Conservation (phyloP, 2,888 invertebrate genomes). For the Chloroclystis v-ata region DNA sequence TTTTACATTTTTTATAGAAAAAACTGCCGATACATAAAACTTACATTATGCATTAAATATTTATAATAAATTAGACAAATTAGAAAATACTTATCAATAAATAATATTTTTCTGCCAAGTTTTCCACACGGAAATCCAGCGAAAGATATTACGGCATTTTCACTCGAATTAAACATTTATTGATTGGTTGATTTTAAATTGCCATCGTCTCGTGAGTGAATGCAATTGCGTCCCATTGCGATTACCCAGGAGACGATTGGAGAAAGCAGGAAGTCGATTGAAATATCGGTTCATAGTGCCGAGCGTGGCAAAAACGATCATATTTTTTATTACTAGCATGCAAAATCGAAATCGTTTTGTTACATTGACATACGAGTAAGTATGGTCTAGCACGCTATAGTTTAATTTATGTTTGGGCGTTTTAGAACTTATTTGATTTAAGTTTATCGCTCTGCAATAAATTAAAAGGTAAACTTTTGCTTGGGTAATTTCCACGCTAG, state of each 20-base stretch:
- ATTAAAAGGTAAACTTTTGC: too few relatives aligned
- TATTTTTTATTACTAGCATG: slow-evolving; percentile 18
- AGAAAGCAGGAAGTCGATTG: slow-evolving; percentile 27
- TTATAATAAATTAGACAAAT: neutral
- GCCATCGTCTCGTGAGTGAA: slow-evolving; percentile 25
- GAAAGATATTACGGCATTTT: slow-evolving; percentile 55
- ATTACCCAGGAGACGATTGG: slow-evolving; percentile 49
- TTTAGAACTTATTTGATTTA: too few relatives aligned
- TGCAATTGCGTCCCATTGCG: slow-evolving; percentile 55
- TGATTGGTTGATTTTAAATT: neutral
- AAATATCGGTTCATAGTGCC: slow-evolving; percentile 16
- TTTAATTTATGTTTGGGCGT: too few relatives aligned
- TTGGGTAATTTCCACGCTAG: too few relatives aligned
- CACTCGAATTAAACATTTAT: slow-evolving; percentile 37
- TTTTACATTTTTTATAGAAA: too few relatives aligned
- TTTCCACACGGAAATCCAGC: slow-evolving; percentile 46
- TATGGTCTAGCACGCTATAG: neutral
- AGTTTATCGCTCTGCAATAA: too few relatives aligned
- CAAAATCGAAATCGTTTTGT: slow-evolving; percentile 18
- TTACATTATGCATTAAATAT: neutral
- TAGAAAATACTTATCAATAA: slow-evolving; percentile 3
- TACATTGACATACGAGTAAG: slow-evolving; percentile 4
- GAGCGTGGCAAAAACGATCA: slow-evolving; percentile 3
- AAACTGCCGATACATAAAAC: too few relatives aligned
- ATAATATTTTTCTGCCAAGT: slow-evolving; percentile 37